Evolutionary conservation across 2,797 vertebrate genomes (phyloP).

Genomic region (Acanthurus tractus): DNA sequence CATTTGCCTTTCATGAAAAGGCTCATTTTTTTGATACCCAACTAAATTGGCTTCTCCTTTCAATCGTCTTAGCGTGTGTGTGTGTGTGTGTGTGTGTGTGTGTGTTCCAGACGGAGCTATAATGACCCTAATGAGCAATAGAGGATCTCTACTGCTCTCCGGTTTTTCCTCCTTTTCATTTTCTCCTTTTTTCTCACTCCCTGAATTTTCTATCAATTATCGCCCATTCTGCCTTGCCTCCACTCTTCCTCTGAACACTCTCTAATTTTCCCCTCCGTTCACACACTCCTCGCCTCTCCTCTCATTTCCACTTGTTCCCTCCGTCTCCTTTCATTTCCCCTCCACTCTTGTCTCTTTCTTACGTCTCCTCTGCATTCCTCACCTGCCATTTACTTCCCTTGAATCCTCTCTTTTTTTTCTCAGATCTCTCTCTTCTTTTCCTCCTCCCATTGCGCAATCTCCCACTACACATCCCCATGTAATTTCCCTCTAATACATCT

Average conservation of each 20-base stretch:
- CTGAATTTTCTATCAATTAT: constrained; percentile 77
- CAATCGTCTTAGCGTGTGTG: constrained; percentile 39
- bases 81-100: not conserved
- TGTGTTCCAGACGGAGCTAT: constrained; percentile 61
- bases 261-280: constrained; percentile 58
- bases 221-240: constrained; percentile 55
- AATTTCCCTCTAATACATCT: constrained; percentile 28
- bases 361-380: constrained; percentile 15
- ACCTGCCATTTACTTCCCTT: constrained; percentile 27
- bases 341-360: constrained; percentile 27
- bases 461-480: constrained; percentile 23
- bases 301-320: constrained; percentile 34
- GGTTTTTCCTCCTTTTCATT: constrained; percentile 62
- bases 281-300: constrained; percentile 37
- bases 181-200: constrained; percentile 47
- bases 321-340: constrained; percentile 41
- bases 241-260: constrained; percentile 51
- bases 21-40: constrained; percentile 58
- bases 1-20: constrained; percentile 66
- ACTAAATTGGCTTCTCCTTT: constrained; percentile 73
- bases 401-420: constrained; percentile 3
- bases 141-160: constrained; percentile 66
- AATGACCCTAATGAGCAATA: constrained; percentile 79
- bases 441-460: constrained; percentile 18
- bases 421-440: not conserved